Base-by-base conservation (phyloP, 2,113 vertebrate species). In the Tor tambroides region DNA sequence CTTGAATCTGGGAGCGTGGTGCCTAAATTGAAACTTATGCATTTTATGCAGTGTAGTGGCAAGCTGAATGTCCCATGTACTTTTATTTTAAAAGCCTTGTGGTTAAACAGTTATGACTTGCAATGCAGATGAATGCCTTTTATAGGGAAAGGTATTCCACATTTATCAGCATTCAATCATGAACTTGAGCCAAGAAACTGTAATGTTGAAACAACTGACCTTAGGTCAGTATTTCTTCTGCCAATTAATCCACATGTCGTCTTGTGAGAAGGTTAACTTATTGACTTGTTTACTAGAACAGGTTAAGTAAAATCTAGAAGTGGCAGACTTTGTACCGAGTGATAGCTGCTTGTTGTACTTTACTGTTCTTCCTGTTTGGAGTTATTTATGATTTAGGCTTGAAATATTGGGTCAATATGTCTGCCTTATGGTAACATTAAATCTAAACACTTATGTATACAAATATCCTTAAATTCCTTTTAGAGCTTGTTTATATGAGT, bases 271-370 rank as follows among this genome's bases (percentile, higher is more conserved):
- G 19, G 35, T 11, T 17, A 78, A 56, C 26, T 72, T 71, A 71
- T 63, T 87, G 82, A 54, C 26, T 65, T 65, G 56, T 80, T 49
- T 75, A 32, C 26, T 51, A 78, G 26, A 23, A 23, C 21, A 12
- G 61, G 28, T 63, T 28, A 63, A n/a, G 76, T 85, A 30, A 32
- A 72, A 43, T 32, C 26, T 30, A 38, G 35, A 35, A 1, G 8
- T 12, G 19, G 2, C 63, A 84, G 82, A 87, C 87, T 85, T 87
- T 87, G 82, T 35, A 49, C 87, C n/a, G 8, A 23, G 17, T 75
- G 19, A 23, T 43, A 41, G n/a, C n/a, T n/a, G n/a, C 19, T 23
- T 72, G 30, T 76, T 74, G 85, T 71, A 10, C 32, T 30, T 61
- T 43, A n/a, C 38, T 0, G n/a, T 51, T 65, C 28, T 65, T 15